A percentile compares a stretch with the other conserved stretches of the same genome.
Evolutionary conservation across 53 echinoderm and acorn worm species (phyloP).

Genomic region (Echinarachnius parma): DNA sequence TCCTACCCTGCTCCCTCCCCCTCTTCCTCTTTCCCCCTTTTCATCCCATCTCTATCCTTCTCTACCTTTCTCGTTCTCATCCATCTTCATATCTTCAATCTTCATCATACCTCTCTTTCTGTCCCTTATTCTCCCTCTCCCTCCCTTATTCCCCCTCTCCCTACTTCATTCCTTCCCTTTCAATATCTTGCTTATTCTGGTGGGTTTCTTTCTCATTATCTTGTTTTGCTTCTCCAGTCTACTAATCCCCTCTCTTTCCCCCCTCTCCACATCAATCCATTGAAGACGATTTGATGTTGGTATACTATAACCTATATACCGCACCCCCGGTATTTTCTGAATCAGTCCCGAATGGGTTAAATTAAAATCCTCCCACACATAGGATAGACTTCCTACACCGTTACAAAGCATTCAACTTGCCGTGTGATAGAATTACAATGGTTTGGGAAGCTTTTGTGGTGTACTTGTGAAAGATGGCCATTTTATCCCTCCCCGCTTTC

Average conservation of each 20-base stretch:
- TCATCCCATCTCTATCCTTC: neutral
- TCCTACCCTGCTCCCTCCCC: neutral
- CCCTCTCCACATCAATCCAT: too few relatives aligned
- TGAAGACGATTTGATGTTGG: too few relatives aligned
- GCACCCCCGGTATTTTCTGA: too few relatives aligned
- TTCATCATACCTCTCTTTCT: neutral
- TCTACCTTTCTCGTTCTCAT: neutral
- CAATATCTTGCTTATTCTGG: neutral
- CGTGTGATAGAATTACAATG: too few relatives aligned
- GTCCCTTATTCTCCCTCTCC: neutral
- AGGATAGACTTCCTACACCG: too few relatives aligned
- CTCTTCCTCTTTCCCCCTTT: neutral
- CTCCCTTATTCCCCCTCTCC: neutral
- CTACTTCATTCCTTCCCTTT: neutral
- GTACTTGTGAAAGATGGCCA: too few relatives aligned
- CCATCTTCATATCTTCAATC: neutral
- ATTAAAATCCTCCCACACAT: too few relatives aligned
- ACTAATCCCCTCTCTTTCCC: neutral
- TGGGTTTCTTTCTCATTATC: neutral
- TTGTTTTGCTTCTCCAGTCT: neutral
- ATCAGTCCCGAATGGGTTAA: too few relatives aligned
- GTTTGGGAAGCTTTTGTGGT: too few relatives aligned
- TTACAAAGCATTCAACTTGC: too few relatives aligned
- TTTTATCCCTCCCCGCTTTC: too few relatives aligned
- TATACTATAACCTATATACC: too few relatives aligned